Base-by-base conservation (phyloP, 1,140 invertebrate genomes). In the Trichomalopsis sarcophagae region DNA sequence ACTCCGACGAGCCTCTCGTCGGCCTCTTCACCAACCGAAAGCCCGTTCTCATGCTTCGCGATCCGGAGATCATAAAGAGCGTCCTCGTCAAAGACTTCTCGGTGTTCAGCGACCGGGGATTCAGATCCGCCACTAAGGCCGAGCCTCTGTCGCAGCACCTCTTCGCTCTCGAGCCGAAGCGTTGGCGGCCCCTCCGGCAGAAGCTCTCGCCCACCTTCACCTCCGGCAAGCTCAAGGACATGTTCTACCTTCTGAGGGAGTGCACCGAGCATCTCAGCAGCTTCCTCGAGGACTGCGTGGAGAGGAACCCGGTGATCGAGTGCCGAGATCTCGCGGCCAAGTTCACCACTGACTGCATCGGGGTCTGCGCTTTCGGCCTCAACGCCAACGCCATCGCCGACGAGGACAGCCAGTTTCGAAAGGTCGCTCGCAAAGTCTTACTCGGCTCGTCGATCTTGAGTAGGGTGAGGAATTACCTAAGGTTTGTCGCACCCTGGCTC, bases 331-430 rank as follows among this genome's bases (percentile, higher is more conserved):
- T 94, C 2, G 88, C 94, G 76, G 92, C 90, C 2, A 92, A 93
- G 68, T 95, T 93, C 81, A 92, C 93, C 0, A 94, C 93, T 17
- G 94, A 95, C 87, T 92, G 94, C 10, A 95, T 95, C 77, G 94
- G 92, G 1, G 92, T 91, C 0, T 94, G 93, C 81, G 94, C 94
- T 30, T 95, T 95, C 89, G 95, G 95, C 2, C 90, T 95, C 4
- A 91, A 95, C 71, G 91, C 91, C 85, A 93, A 94, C 83, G 90
- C 93, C 23, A 87, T 95, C 27, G 88, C 90, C 69, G 89, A 95
- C 84, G 92, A 93, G 50, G 88, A 95, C 77, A 92, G 92, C 2
- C 89, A 93, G 84, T 94, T 95, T 87, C 87, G 91, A 75, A 90
- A 90, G 89, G 90, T 93, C 84, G 94, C 92, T 6, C 87, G 85